Conservation (phyloP, 1,140 invertebrate species). For the Drosophila takahashii region DNA sequence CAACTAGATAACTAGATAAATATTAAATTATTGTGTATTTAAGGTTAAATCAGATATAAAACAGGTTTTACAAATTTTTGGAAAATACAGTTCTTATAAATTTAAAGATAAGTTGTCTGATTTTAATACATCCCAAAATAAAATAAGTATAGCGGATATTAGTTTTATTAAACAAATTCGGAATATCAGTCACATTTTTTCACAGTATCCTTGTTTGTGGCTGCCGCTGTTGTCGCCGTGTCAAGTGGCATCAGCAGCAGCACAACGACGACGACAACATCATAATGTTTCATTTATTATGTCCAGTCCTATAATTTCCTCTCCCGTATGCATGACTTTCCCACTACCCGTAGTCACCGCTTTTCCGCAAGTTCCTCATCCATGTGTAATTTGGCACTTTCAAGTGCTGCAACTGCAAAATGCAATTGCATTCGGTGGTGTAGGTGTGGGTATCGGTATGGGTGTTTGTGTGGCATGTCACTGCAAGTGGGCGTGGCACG, state of each 20-base stretch:
- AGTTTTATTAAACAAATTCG: too few species aligned
- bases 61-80: too few species aligned
- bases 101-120: too few species aligned
- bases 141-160: too few species aligned
- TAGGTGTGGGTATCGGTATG: background rate
- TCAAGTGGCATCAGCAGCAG: conserved; percentile 18
- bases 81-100: too few species aligned
- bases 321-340: conserved; percentile 70
- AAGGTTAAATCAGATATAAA: too few species aligned
- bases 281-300: conserved; percentile 72
- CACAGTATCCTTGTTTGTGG: background rate
- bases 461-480: background rate
- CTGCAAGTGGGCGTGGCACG: conserved; percentile 1
- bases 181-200: background rate
- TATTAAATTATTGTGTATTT: background rate
- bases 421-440: conserved; percentile 43
- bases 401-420: conserved; percentile 51
- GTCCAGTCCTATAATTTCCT: conserved; percentile 68
- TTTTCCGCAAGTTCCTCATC: conserved; percentile 3
- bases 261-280: conserved; percentile 25
- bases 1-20: too few species aligned
- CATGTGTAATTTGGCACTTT: conserved; percentile 55
- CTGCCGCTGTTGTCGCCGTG: conserved; percentile 9
- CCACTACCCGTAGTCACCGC: conserved; percentile 1
- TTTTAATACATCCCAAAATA: too few species aligned